Evolutionary conservation across 2,113 vertebrate species (phyloP).

Genomic region (Callaeas wilsoni): DNA sequence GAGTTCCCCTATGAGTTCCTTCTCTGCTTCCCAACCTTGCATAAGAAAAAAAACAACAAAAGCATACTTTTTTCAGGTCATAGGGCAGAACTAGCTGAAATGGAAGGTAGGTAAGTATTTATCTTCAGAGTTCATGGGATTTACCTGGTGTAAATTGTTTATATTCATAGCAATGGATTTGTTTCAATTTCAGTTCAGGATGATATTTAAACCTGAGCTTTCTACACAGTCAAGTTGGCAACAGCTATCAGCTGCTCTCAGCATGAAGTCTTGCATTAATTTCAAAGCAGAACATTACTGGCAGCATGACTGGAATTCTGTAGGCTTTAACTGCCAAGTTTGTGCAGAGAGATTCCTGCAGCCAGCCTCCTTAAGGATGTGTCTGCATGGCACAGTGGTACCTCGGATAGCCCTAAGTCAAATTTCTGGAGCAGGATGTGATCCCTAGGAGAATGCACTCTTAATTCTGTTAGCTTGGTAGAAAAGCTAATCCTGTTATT

Average conservation of each 20-base stretch:
- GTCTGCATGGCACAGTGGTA: neutral
- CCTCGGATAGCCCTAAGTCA: neutral
- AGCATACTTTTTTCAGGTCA: neutral
- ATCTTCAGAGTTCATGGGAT: neutral
- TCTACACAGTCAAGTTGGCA: neutral
- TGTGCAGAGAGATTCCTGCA: neutral
- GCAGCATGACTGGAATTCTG: neutral
- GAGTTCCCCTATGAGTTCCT: neutral
- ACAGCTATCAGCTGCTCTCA: neutral
- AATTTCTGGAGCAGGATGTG: neutral
- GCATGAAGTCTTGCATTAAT: neutral
- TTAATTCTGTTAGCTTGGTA: neutral
- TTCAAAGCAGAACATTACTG: neutral
- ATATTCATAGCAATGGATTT: neutral
- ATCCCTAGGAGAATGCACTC: neutral
- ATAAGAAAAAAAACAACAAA: neutral
- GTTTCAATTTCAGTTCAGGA: neutral
- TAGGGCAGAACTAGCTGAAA: neutral
- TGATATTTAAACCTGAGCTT: neutral
- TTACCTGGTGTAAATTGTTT: neutral
- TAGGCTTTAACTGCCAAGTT: neutral
- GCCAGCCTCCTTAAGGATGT: neutral
- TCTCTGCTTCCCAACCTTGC: neutral
- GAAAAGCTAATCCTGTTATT: neutral
- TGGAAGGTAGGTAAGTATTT: neutral